A percentile compares a stretch with the other conserved stretches of the same genome.
These are phyloP conservation scores for Notospermus geniculatus DNA, from an alignment of 1,140 invertebrate species.

Conservation along the genomic window DNA sequence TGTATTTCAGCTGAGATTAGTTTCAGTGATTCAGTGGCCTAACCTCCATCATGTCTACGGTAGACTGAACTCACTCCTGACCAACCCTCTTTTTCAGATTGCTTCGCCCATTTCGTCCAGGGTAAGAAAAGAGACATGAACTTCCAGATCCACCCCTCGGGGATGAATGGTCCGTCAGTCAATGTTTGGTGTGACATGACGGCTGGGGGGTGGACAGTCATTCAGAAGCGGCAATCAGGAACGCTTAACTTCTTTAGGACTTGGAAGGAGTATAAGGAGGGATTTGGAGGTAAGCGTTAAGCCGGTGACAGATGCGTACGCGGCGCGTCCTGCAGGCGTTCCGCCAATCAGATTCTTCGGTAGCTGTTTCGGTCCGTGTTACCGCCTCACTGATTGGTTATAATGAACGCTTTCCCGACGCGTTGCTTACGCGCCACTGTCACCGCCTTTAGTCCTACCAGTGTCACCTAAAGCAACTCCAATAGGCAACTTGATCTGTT, in stretches of 20 bases:
- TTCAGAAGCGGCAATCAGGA: conserved; percentile 79
- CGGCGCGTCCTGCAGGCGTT: too few species aligned
- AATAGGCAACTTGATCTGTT: too few species aligned
- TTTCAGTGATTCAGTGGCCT: too few species aligned
- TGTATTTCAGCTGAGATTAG: not conserved
- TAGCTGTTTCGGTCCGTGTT: too few species aligned
- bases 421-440: too few species aligned
- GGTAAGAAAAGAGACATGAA: conserved; percentile 33
- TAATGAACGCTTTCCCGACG: too few species aligned
- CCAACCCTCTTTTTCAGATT: conserved; percentile 36
- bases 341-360: too few species aligned
- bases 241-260: conserved; percentile 81
- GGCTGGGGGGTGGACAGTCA: conserved; percentile 81
- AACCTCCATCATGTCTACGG: too few species aligned
- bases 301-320: too few species aligned
- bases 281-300: conserved; percentile 79
- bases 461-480: too few species aligned
- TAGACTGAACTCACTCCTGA: conserved; percentile 1
- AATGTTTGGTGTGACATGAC: conserved; percentile 72
- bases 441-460: too few species aligned
- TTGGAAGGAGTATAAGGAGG: conserved; percentile 92
- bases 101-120: conserved; percentile 40
- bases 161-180: conserved; percentile 19
- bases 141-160: conserved; percentile 39
- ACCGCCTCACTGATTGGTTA: too few species aligned